phyloP scores from a whole-genome alignment of 1,140 invertebrate species.

The Chlorops oryzae region DNA sequence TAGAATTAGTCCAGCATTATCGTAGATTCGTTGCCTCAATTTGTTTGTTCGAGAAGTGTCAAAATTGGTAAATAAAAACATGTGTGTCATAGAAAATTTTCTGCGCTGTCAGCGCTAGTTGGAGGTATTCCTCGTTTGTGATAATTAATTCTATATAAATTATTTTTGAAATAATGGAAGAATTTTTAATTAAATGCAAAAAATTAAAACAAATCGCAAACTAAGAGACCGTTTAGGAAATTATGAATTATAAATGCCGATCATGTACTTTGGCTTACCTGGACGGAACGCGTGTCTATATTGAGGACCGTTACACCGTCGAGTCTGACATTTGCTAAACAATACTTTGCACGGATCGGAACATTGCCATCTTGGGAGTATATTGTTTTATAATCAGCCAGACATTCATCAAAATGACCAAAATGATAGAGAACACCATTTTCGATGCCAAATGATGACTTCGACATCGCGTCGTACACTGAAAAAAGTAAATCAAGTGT shows the following conservation, averaged over 20 bases:
- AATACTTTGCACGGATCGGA: conserved; percentile 55
- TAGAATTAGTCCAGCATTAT: no score
- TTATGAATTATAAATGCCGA: no score
- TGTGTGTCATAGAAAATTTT: no score
- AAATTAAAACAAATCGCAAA: no score
- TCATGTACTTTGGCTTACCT: no score
- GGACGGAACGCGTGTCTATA: conserved; percentile 17
- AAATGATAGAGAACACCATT: conserved; percentile 58
- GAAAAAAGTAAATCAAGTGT: conserved; percentile 42
- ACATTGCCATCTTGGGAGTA: conserved; percentile 1
- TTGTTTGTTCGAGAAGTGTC: no score
- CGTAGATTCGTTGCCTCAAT: no score
- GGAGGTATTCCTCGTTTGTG: no score
- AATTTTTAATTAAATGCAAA: no score
- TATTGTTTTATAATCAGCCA: conserved; percentile 36
- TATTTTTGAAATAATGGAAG: conserved; percentile 1
- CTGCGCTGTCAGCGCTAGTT: no score
- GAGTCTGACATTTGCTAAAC: conserved; percentile 52
- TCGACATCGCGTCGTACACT: conserved; percentile 63
- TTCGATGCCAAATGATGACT: conserved; percentile 57
- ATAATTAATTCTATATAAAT: conserved; percentile 4
- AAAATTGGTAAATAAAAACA: no score
- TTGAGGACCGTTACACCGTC: conserved; percentile 30
- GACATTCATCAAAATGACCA: conserved; percentile 65
- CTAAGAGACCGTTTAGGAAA: no score